phyloP scores from a whole-genome alignment of 2,888 invertebrate genomes.

The Trypoxylon attenuatum region DNA sequence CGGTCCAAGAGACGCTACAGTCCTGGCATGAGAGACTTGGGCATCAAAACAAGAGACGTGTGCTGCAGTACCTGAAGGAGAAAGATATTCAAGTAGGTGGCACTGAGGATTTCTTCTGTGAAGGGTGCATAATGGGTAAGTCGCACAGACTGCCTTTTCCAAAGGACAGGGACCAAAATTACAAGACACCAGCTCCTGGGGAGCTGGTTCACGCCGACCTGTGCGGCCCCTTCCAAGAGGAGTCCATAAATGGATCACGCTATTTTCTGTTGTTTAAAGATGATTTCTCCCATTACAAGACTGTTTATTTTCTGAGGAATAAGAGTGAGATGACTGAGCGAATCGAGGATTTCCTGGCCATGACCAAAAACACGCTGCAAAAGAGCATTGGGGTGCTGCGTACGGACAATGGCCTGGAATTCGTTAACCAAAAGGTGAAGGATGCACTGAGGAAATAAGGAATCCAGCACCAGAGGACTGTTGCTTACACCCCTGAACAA shows the following conservation, averaged over 20 bases:
- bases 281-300: constrained; percentile 28
- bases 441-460: constrained; percentile 5
- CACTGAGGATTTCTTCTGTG: constrained; percentile 25
- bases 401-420: constrained; percentile 28
- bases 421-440: constrained; percentile 12
- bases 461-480: no score
- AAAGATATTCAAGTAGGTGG: constrained; percentile 14
- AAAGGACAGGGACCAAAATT: constrained; percentile 16
- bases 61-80: constrained; percentile 23
- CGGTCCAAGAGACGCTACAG: not conserved
- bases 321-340: constrained; percentile 26
- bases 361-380: constrained; percentile 17
- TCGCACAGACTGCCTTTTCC: constrained; percentile 32
- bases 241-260: constrained; percentile 21
- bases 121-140: constrained; percentile 31
- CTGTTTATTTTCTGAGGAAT: constrained; percentile 28
- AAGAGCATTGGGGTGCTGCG: constrained; percentile 17
- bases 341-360: constrained; percentile 23
- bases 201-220: constrained; percentile 32
- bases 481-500: no score
- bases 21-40: constrained; percentile 35
- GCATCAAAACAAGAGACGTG: constrained; percentile 27
- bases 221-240: no score
- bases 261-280: constrained; percentile 40
- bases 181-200: constrained; percentile 14